Conservation (phyloP, 2,888 invertebrate genomes). For the Drosophila planitibia region DNA sequence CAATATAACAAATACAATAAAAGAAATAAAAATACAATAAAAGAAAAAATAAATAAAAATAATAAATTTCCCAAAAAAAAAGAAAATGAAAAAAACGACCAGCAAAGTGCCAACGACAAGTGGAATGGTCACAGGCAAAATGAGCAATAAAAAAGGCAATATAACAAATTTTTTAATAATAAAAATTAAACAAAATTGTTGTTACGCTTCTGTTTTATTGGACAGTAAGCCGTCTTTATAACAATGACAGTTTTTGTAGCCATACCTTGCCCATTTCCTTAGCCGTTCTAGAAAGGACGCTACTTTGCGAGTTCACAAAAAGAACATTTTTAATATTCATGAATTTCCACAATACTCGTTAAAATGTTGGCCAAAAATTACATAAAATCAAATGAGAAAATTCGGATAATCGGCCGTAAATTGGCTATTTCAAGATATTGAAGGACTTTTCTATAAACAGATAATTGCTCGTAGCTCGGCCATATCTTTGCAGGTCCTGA, state of each 20-base stretch:
- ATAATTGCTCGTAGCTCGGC: neutral
- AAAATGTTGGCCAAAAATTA: neutral
- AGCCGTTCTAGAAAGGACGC: neutral
- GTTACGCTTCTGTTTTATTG: constrained; percentile 33
- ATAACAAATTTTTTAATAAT: constrained; percentile 76
- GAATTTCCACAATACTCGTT: no score
- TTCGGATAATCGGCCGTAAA: neutral
- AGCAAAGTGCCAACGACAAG: constrained; percentile 21
- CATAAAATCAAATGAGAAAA: neutral
- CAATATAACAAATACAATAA: constrained; percentile 50
- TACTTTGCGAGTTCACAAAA: neutral
- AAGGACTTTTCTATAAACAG: neutral
- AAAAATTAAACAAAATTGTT: constrained; percentile 67
- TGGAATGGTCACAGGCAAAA: constrained; percentile 54
- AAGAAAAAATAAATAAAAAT: constrained; percentile 13
- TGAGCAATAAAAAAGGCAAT: constrained; percentile 74
- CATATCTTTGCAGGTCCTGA: neutral
- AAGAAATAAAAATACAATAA: constrained; percentile 37
- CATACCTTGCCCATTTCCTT: neutral
- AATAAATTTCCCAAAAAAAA: neutral
- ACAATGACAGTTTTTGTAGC: neutral
- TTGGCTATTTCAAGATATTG: neutral
- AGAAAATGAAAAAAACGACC: constrained; percentile 16
- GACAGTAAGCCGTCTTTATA: neutral
- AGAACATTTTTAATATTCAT: no score